Evolutionary conservation across 2,797 vertebrate species (phyloP).

Genomic region (Enteromius paludinosus): DNA sequence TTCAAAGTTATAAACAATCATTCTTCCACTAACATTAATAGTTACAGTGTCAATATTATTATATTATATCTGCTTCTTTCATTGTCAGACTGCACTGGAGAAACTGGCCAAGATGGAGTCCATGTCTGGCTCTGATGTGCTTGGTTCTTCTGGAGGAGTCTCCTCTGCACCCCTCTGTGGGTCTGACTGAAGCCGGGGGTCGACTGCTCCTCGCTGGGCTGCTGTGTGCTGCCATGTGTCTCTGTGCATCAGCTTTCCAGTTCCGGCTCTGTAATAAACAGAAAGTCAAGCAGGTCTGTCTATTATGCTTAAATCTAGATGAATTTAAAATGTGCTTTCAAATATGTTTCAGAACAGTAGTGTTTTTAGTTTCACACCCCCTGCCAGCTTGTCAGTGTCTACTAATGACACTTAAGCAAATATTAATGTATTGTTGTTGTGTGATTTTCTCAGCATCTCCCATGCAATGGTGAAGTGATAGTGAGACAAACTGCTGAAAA

Average conservation of each 20-base stretch:
- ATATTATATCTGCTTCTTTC: neutral
- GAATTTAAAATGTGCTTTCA: neutral
- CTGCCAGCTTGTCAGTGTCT: neutral
- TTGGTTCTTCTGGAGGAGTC: constrained; percentile 69
- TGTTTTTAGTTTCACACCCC: neutral
- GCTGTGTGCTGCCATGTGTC: constrained; percentile 44
- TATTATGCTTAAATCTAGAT: neutral
- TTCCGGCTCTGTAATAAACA: constrained; percentile 42
- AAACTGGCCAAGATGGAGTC: constrained; percentile 49
- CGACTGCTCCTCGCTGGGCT: constrained; percentile 62
- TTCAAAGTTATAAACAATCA: neutral
- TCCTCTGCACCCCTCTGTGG: constrained; percentile 59
- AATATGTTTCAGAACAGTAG: neutral
- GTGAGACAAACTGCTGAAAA: constrained; percentile 34
- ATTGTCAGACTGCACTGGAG: constrained; percentile 33
- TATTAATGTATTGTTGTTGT: neutral
- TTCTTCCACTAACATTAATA: no score
- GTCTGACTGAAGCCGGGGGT: constrained; percentile 48
- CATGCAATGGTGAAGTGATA: constrained; percentile 44
- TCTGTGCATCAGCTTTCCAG: constrained; percentile 57
- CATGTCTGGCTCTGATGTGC: constrained; percentile 65
- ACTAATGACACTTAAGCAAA: neutral
- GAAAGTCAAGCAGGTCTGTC: constrained; percentile 28
- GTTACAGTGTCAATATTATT: neutral
- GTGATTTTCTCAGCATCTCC: constrained; percentile 15